Conservation (phyloP, 1,140 invertebrate species). For the Anadara kagoshimensis region DNA sequence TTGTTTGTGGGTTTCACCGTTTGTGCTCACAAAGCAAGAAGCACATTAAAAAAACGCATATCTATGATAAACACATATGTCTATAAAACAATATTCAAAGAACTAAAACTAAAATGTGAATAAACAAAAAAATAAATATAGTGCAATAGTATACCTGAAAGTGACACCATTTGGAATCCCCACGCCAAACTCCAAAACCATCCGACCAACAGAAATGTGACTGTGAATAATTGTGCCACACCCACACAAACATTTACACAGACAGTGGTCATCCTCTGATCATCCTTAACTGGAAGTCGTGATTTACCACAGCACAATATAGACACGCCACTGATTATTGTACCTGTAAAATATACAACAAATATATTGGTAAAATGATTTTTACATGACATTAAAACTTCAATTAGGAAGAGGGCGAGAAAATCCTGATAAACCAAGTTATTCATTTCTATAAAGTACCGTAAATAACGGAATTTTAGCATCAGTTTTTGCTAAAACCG, state of each 20-base stretch:
- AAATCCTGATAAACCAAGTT: background rate
- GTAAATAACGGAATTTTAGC: too few relatives aligned
- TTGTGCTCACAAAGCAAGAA: too few relatives aligned
- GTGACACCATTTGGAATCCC: constrained; percentile 88
- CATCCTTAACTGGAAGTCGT: constrained; percentile 80
- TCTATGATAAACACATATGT: too few relatives aligned
- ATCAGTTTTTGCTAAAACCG: too few relatives aligned
- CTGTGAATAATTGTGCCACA: constrained; percentile 89
- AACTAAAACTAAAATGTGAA: too few relatives aligned
- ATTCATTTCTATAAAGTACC: too few relatives aligned
- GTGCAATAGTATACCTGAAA: constrained; percentile 55
- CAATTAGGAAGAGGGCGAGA: background rate
- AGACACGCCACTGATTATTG: constrained; percentile 88
- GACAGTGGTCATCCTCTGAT: constrained; percentile 50
- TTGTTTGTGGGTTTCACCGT: too few relatives aligned
- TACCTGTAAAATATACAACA: constrained; percentile 80
- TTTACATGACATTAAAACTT: background rate
- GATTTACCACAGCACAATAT: constrained; percentile 92
- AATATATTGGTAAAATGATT: background rate
- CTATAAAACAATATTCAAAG: too few relatives aligned
- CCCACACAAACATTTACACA: constrained; percentile 90
- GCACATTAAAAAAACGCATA: too few relatives aligned
- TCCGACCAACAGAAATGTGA: constrained; percentile 95
- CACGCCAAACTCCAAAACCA: constrained; percentile 99
- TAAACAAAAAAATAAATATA: too few relatives aligned